phyloP scores from a whole-genome alignment of 2,113 vertebrate genomes.

The Nothocercus nigrocapillus region DNA sequence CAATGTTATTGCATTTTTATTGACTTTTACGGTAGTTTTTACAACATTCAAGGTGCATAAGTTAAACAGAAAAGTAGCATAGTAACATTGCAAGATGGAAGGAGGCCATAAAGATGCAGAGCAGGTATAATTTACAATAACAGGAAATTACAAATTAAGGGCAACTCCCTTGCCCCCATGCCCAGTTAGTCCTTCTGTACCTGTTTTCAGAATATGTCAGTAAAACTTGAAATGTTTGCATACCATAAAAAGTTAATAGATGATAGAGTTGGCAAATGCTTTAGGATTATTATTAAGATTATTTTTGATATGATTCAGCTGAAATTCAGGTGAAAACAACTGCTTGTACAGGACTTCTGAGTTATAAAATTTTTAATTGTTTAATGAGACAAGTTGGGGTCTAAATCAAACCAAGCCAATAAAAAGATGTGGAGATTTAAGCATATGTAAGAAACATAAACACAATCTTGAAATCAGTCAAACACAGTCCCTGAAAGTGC shows the following conservation, averaged over 20 bases:
- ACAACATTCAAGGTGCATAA: conserved; percentile 68
- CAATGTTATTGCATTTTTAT: conserved; percentile 69
- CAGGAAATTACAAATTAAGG: conserved; percentile 59
- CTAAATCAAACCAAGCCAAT: not conserved
- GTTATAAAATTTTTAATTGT: conserved; percentile 1
- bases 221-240: not conserved
- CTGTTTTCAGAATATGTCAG: not conserved
- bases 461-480: not conserved
- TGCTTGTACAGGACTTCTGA: not conserved
- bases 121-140: conserved; percentile 58
- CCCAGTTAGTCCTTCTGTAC: not conserved
- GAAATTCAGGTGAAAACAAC: not conserved
- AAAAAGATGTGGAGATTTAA: not conserved
- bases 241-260: conserved; percentile 32
- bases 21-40: conserved; percentile 75
- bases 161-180: not conserved
- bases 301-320: conserved; percentile 1
- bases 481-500: not conserved
- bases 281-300: not conserved
- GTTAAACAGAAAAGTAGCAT: conserved; percentile 68
- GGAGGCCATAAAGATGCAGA: conserved; percentile 62
- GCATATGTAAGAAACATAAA: not conserved
- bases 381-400: not conserved
- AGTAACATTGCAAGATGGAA: conserved; percentile 70
- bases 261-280: not conserved